Percentiles rank a stretch among this genome's conserved stretches.
phyloP scores from a whole-genome alignment of 2,888 invertebrate genomes.

The Agrilus cyanescens region DNA sequence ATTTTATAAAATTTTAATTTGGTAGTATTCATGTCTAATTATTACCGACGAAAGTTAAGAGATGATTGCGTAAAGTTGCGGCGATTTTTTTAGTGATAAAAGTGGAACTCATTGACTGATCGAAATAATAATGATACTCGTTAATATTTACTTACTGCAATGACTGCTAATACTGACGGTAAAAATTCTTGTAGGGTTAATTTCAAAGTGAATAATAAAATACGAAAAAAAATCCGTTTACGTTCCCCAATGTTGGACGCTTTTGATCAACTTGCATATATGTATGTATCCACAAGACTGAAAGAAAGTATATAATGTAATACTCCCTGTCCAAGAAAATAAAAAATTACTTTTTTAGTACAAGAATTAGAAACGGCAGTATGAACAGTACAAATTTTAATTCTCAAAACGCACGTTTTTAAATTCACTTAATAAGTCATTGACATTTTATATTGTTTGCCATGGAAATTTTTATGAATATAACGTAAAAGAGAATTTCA shows the following conservation, averaged over 20 bases:
- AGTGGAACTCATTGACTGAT: background rate
- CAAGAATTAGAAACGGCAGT: conserved; percentile 8
- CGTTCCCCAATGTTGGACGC: conserved; percentile 10
- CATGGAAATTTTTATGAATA: no score
- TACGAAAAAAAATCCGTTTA: conserved; percentile 4
- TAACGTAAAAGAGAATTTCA: no score
- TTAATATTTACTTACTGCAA: conserved; percentile 3
- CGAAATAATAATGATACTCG: background rate
- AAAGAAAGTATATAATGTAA: conserved; percentile 14
- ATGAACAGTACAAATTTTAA: conserved; percentile 21
- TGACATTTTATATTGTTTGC: no score
- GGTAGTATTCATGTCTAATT: conserved; percentile 1
- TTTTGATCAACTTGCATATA: conserved; percentile 13
- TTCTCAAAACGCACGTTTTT: conserved; percentile 12
- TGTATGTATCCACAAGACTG: conserved; percentile 22
- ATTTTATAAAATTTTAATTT: conserved; percentile 3
- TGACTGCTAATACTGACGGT: conserved; percentile 6
- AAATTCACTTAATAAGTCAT: conserved; percentile 4
- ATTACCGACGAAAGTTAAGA: no score
- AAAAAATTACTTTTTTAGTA: conserved; percentile 18
- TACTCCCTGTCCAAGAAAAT: conserved; percentile 22
- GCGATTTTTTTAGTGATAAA: no score
- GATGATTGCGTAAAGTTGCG: no score
- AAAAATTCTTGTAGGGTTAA: conserved; percentile 11
- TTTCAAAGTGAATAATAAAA: background rate